Conservation (phyloP, 2,888 invertebrate species). For the Protonemura montana region DNA sequence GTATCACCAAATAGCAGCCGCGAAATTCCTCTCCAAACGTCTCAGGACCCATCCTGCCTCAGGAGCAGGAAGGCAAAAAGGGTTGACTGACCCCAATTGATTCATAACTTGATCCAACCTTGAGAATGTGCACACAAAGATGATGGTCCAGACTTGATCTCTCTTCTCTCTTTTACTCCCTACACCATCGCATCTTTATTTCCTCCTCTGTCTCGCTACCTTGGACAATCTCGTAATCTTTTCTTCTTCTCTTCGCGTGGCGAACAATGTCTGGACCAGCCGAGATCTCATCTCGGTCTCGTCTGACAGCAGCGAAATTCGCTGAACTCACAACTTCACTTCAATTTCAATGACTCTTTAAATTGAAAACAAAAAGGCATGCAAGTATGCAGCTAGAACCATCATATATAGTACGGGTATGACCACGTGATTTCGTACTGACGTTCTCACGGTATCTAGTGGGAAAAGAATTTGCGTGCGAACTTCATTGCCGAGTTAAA, state of each 20-base stretch:
- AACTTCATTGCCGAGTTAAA: background rate
- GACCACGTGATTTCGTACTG: background rate
- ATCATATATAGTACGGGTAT: background rate
- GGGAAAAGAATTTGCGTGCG: background rate
- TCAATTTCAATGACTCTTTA: slow-evolving; percentile 5
- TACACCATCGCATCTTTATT: background rate
- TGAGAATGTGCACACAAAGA: slow-evolving; percentile 1
- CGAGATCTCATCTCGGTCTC: background rate
- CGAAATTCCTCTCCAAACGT: background rate
- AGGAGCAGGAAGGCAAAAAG: slow-evolving; percentile 8
- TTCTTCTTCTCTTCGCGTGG: background rate
- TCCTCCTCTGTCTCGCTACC: background rate
- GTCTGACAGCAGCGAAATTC: background rate
- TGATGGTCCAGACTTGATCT: slow-evolving; percentile 21
- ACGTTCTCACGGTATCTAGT: background rate
- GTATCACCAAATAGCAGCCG: background rate
- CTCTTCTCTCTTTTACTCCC: background rate
- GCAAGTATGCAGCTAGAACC: background rate
- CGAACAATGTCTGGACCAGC: background rate
- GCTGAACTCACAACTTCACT: background rate
- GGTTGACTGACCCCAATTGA: slow-evolving; percentile 13
- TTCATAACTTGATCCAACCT: slow-evolving; percentile 13
- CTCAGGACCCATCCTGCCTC: background rate
- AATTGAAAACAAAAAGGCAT: background rate
- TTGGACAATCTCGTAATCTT: background rate